A percentile compares a stretch with the other conserved stretches of the same genome.
These are phyloP conservation scores for Brachystomella parvula DNA, from an alignment of 1,140 invertebrate species.

Conservation along the genomic window DNA sequence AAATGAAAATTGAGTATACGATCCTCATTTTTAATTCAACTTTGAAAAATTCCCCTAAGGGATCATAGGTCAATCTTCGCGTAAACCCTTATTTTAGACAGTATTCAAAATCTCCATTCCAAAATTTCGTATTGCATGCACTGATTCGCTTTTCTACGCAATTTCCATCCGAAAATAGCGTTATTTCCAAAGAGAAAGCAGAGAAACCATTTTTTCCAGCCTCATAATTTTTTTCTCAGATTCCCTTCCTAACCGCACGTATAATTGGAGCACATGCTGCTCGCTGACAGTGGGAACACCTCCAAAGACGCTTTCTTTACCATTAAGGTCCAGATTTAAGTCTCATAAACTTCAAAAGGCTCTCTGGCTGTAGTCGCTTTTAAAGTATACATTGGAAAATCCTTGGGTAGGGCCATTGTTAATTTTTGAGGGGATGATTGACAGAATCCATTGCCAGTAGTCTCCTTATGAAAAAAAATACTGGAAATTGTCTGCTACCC, in stretches of 20 bases:
- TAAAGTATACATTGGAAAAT: not conserved
- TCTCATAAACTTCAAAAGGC: not conserved
- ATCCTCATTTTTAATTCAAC: too few species aligned
- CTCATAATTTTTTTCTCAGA: too few species aligned
- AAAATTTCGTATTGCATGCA: too few species aligned
- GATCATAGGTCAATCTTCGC: too few species aligned
- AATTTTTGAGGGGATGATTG: not conserved
- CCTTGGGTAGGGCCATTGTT: not conserved
- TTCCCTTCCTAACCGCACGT: not conserved
- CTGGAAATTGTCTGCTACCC: not conserved
- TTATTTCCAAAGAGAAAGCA: too few species aligned
- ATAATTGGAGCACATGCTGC: constrained; percentile 11
- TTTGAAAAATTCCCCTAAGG: too few species aligned
- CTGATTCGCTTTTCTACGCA: too few species aligned
- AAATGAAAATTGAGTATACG: not conserved
- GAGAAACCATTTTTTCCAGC: too few species aligned
- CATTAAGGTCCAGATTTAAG: not conserved
- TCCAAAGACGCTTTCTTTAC: not conserved
- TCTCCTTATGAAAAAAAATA: not conserved
- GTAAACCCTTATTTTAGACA: too few species aligned
- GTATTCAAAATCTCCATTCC: too few species aligned
- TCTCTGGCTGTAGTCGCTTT: not conserved
- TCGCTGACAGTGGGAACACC: constrained; percentile 1
- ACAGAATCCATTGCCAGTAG: not conserved
- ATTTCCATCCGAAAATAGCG: too few species aligned